Conservation (phyloP, 2,113 vertebrate species). For the Myrmecobius fasciatus region DNA sequence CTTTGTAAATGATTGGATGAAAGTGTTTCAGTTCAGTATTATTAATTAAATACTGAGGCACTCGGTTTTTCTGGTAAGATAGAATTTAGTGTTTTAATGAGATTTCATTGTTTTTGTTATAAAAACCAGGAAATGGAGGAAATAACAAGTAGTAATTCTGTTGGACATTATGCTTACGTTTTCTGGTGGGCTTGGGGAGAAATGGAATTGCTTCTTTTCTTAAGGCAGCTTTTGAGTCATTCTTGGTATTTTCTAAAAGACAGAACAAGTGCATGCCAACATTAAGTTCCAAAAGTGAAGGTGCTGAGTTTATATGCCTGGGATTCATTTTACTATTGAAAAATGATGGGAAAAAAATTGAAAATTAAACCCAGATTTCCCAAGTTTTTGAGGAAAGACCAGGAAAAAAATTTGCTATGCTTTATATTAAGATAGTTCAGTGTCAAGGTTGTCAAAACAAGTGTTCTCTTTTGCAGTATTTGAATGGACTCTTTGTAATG, state of each 20-base stretch:
- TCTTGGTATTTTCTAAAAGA: slow-evolving; percentile 40
- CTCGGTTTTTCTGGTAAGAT: slow-evolving; percentile 25
- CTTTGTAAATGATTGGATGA: slow-evolving; percentile 1
- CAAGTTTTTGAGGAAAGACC: not conserved
- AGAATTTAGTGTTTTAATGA: slow-evolving; percentile 40
- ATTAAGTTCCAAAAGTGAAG: slow-evolving; percentile 49
- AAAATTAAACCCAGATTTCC: slow-evolving; percentile 36
- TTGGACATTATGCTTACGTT: slow-evolving; percentile 39
- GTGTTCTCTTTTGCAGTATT: slow-evolving; percentile 37
- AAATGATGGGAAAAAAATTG: slow-evolving; percentile 40
- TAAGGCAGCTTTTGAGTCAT: slow-evolving; percentile 20
- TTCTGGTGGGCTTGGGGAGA: not conserved
- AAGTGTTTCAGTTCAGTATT: slow-evolving; percentile 19
- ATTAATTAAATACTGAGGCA: not conserved
- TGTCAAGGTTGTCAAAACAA: not conserved
- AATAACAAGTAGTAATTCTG: not conserved
- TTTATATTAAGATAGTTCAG: not conserved
- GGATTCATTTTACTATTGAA: slow-evolving; percentile 13
- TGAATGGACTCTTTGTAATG: slow-evolving; percentile 40
- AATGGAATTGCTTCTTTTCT: slow-evolving; percentile 15
- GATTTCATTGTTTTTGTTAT: not conserved
- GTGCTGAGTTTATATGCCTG: slow-evolving; percentile 31
- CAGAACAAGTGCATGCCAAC: not conserved
- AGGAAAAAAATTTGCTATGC: not conserved
- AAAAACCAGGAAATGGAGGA: slow-evolving; percentile 42